These are phyloP conservation scores for Camponotus pennsylvanicus DNA, from an alignment of 1,140 invertebrate genomes.

Conservation along the genomic window DNA sequence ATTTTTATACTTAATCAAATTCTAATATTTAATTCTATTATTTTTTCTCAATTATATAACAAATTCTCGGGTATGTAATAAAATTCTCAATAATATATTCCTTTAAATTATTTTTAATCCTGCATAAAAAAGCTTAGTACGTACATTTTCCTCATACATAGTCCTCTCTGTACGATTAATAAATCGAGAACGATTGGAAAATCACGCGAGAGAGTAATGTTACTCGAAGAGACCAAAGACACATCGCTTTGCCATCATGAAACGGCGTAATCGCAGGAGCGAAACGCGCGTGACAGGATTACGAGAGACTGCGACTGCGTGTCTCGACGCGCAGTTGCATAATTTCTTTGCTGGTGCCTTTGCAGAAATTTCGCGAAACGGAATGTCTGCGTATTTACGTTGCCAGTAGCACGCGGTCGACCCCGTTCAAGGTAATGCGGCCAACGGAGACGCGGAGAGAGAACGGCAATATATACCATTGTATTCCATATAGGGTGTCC, in stretches of 20 bases:
- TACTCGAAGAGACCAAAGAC: background rate
- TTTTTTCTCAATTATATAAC: background rate
- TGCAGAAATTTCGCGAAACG: slow-evolving; percentile 38
- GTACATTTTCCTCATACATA: background rate
- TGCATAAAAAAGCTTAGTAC: no score
- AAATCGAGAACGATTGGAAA: background rate
- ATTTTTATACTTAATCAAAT: background rate
- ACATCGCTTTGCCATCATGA: background rate
- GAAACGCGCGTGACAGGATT: background rate
- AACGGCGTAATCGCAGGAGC: background rate
- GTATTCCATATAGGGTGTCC: background rate
- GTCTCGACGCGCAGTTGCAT: slow-evolving; percentile 13
- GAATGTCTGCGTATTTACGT: slow-evolving; percentile 8
- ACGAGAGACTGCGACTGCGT: background rate
- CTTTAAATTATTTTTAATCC: background rate
- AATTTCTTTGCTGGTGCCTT: background rate
- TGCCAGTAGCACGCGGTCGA: slow-evolving; percentile 18
- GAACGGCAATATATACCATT: background rate
- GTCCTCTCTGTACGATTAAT: background rate
- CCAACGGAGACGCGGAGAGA: background rate
- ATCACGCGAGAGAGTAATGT: background rate
- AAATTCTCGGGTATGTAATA: no score
- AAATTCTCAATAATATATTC: no score
- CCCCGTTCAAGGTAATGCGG: slow-evolving; percentile 48
- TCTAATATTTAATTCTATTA: background rate